Evolutionary conservation across 2,113 vertebrate species (phyloP), one percentile per base, ranked within the genome.

Genomic region (Suncus etruscus): DNA sequence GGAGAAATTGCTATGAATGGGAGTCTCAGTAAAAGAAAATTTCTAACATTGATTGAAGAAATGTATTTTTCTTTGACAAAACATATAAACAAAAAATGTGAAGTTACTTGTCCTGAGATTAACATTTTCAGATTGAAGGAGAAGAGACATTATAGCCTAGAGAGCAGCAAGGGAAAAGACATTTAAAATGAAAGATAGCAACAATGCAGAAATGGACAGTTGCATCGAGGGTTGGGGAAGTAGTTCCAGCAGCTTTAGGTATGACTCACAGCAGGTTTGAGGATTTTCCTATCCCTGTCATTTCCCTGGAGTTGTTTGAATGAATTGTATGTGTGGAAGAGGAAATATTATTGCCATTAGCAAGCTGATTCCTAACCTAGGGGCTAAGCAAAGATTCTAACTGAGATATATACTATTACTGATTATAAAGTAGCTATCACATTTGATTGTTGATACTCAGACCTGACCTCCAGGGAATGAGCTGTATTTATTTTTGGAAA

Each of bases 11-110:
- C 22, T 48, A 1, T 15, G 3, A 65, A 65, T 66, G 10, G 69
- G 39, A 83, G 76, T 87, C 51, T 75, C 50, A 31, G 90, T 11
- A 66, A 83, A 87, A 83, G 27, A 11, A 82, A 77, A 83, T 76
- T 66, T 84, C 48, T 77, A 84, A 18, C 74, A 31, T 45, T 86
- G 88, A 86, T 70, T 6, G 25, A 74, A 79, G 10, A 14, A 31
- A 48, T 1, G 0, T 65, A 87, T 84, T 11, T 27, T 50, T 74
- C 61, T 11, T 29, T 82, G 20, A 22, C 12, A 45, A 45, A 82
- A 90, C 27, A 89, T 70, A 50, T 25, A 81, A 66, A 65, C 32
- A 58, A 86, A 39, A 83, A 47, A 14, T 39, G 12, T 77, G 63
- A 78, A 85, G 8, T 31, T 84, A 68, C 48, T 65, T 78, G 54